Evolutionary conservation across 2,113 vertebrate species (phyloP), one percentile per base, ranked within the genome.

Genomic region (Pseudorectes ferrugineus): DNA sequence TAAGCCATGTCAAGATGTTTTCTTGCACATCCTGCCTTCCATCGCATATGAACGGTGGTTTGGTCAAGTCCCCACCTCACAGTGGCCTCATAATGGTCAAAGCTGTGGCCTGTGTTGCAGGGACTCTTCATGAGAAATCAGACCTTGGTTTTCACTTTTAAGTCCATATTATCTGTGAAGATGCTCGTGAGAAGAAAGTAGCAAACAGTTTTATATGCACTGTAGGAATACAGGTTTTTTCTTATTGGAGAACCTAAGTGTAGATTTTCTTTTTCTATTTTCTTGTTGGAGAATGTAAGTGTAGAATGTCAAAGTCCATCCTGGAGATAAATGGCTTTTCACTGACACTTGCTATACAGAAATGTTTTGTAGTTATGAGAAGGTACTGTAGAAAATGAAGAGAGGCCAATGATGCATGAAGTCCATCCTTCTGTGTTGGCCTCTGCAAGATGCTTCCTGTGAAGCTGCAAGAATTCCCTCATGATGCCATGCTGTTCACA

Each of bases 1-100:
- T 78, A 68, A 93, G 21, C 42, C 14, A 2, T 31, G 46, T 35
- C 35, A 62, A 58, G 40, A 42, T 23, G 15, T 48, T 59, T 88
- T 35, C 54, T 94, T 70, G 35, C 24, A 43, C 16, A 10, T 70
- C 17, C 35, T 76, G 19, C 54, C 14, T 65, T 59, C 16, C 70
- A 12, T 46, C 0, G 0, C 4, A 2, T 29, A 8, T 1, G 1
- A 74, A 31, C 0, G 3, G 6, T 43, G 26, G 5, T 71, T 95
- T 88, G 73, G 35, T 59, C 71, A 72, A 40, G n/a, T 51, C 9
- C 36, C 46, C 9, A 20, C 11, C 12, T 79, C 14, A 9, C 18
- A 36, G 55, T 29, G 42, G n/a, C 42, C 29, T 84, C 0, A 0
- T 33, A 42, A 35, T 31, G 18, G 29, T 45, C 59, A 74, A 28